Evolutionary conservation across 1,140 invertebrate genomes (phyloP), one percentile per base, ranked within the genome.

Genomic region (Ceratina calcarata): DNA sequence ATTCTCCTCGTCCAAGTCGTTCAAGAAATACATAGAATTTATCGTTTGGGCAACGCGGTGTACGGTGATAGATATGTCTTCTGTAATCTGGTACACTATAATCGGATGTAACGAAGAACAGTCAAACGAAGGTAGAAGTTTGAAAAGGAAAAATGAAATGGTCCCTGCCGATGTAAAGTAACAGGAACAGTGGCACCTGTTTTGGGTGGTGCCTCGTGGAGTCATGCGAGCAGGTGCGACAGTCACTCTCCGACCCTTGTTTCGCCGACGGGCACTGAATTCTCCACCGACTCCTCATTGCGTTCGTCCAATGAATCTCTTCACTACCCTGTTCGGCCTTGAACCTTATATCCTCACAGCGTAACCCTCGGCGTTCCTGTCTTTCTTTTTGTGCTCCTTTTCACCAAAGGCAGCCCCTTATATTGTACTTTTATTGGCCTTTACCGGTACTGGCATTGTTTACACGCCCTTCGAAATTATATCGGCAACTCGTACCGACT

Each of bases 141-240:
- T 10, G 37, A 45, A 45, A 45, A 10, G 8, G 37, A 72, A 72
- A 53, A 37, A 51, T 49, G 8, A 15, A 10, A 45, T 0, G 20
- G 22, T 64, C 32, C 69, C 76, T 49, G 37, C 6, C 37, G 72
- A 53, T 80, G 83, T 72, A 87, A 87, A 62, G 78, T 87, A 87
- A 85, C 62, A 79, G 60, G 83, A 76, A 85, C 85, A 86, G 80
- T 82, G 65, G 77, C 73, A 88, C 87, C 87, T 88, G 87, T 85
- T 78, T 81, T 73, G 78, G 66, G 78, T 77, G n/a, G 27, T 32
- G 27, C 22, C 71, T 75, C 61, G 2, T 72, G 64, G 32, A 55
- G 18, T 67, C 51, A 32, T 18, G 61, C 60, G 15, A 53, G 24
- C 78, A 79, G 78, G 78, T 79, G 78, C 57, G 51, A 24, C 18